Evolutionary conservation across 2,888 invertebrate species (phyloP).

Genomic region (Eupithecia abbreviata): DNA sequence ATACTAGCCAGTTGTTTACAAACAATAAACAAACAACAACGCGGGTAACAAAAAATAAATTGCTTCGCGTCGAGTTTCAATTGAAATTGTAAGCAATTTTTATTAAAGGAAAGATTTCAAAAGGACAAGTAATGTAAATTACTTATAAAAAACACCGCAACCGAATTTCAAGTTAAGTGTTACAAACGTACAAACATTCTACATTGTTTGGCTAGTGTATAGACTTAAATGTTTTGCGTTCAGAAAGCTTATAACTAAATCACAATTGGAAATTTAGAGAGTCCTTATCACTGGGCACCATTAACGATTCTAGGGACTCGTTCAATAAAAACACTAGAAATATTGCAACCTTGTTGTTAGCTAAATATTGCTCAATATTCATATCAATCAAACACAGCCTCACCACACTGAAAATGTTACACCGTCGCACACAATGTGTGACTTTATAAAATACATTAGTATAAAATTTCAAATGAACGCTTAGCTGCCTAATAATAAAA

Average conservation of each 20-base stretch:
- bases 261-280: conserved; percentile 46
- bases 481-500: background rate
- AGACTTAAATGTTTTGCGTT: conserved; percentile 22
- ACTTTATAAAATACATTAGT: background rate
- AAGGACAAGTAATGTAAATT: too few relatives aligned
- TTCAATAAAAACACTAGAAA: background rate
- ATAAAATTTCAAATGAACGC: background rate
- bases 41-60: too few relatives aligned
- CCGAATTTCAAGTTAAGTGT: too few relatives aligned
- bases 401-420: conserved; percentile 1
- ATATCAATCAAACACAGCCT: conserved; percentile 10
- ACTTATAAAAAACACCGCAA: too few relatives aligned
- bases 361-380: conserved; percentile 11
- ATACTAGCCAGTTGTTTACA: too few relatives aligned
- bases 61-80: too few relatives aligned
- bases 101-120: too few relatives aligned
- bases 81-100: too few relatives aligned
- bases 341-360: background rate
- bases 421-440: background rate
- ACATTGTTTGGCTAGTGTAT: background rate
- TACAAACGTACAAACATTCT: too few relatives aligned
- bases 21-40: too few relatives aligned
- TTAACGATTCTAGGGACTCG: background rate
- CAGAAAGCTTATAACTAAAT: conserved; percentile 44
- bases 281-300: conserved; percentile 40